Base-by-base conservation (phyloP, 2,113 vertebrate species). In the Onychostoma macrolepis region DNA sequence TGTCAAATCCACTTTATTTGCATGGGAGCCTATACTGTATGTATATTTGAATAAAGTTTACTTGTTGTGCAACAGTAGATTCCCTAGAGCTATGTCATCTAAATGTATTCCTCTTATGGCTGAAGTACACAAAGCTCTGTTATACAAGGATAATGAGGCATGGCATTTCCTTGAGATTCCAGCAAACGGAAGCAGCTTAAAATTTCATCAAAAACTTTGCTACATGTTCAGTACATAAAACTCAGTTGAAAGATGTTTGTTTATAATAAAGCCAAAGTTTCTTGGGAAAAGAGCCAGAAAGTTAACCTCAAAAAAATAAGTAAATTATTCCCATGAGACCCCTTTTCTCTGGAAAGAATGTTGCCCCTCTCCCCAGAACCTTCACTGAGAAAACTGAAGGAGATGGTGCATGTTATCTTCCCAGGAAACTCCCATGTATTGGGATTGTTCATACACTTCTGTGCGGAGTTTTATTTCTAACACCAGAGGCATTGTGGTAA, bases 331-430 rank as follows among this genome's bases (percentile, higher is more conserved):
- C 72, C 76, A 72, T 53, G 83, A 76, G 80, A 85, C 87, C 83
- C 38, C 38, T 69, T 85, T 67, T 79, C 75, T 75, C 21, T 87
- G 63, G 86, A 87, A 87, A 75, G 86, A 87, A 87, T 87, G 85
- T 43, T 74, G 69, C 71, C 87, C 83, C 24, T 85, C 67, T 80
- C 83, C 79, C 79, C 83, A 43, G 26, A 74, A 36, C 36, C 53
- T 19, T 41, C 24, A 65, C 43, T 71, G 30, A 53, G 76, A 79
- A 69, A 69, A 81, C 45, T 80, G 26, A 50, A 38, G 63, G 80
- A 43, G 80, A 50, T 33, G 10, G 17, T 15, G 33, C 38, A 30
- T 50, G 65, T 63, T 88, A 7, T 74, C 69, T 61, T 80, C 53
- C 33, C 8, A 41, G 69, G 65, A 65, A 53, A 15, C 33, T 84